phyloP scores from a whole-genome alignment of 1,140 invertebrate species.

The Anastatus disparis region DNA sequence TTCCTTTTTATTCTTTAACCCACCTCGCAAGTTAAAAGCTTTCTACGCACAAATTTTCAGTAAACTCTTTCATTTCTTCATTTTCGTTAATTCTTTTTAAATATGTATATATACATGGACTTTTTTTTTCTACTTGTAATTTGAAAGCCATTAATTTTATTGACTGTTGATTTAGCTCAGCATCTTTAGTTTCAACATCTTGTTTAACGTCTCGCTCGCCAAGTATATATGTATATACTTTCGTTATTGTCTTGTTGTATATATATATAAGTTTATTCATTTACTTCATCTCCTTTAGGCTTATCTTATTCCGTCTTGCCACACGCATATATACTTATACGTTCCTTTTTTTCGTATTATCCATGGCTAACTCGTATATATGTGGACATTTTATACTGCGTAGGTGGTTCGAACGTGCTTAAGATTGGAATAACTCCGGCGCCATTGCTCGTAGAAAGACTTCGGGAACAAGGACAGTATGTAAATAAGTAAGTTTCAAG shows the following conservation, averaged over 20 bases:
- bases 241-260: neutral
- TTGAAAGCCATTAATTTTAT: neutral
- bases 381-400: neutral
- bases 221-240: too few relatives aligned
- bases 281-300: neutral
- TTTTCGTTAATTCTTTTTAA: too few relatives aligned
- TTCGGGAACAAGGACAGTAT: conserved; percentile 9
- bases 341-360: too few relatives aligned
- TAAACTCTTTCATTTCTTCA: neutral
- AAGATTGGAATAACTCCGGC: neutral
- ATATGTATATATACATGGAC: too few relatives aligned
- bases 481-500: conserved; percentile 22
- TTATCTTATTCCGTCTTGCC: too few relatives aligned
- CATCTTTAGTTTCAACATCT: neutral
- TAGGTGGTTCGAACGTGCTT: neutral
- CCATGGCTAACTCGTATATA: neutral
- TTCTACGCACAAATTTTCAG: neutral
- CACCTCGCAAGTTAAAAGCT: neutral
- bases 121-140: neutral
- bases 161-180: neutral
- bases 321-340: too few relatives aligned
- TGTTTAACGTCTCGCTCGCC: neutral
- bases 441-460: too few relatives aligned
- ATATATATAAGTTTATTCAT: neutral
- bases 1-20: neutral